A percentile compares a stretch with the other conserved stretches of the same genome.
phyloP scores from a whole-genome alignment of 2,113 vertebrate genomes.

The Oreochromis spilurus region DNA sequence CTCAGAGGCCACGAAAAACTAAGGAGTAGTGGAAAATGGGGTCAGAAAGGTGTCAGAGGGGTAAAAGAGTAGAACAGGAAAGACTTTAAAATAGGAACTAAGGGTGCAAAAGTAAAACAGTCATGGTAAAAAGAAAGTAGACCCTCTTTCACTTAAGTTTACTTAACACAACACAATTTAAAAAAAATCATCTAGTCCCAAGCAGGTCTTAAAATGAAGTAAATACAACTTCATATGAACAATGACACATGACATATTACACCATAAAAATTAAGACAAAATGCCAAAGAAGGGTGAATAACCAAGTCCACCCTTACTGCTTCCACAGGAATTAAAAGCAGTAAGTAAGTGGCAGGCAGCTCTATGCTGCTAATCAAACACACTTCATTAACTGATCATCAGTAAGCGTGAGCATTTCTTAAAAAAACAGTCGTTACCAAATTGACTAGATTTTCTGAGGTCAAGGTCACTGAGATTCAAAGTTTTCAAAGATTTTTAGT shows the following conservation, averaged over 20 bases:
- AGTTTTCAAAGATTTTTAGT: background rate
- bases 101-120: background rate
- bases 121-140: background rate
- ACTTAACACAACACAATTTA: background rate
- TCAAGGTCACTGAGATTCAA: background rate
- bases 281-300: background rate
- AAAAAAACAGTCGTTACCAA: background rate
- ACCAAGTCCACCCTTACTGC: background rate
- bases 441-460: background rate
- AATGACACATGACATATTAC: background rate
- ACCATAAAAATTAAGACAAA: background rate
- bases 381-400: background rate
- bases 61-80: background rate
- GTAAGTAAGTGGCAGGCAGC: background rate
- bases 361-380: background rate
- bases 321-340: background rate
- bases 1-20: too few relatives aligned
- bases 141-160: background rate
- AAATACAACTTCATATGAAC: background rate
- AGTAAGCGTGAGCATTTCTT: background rate
- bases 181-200: background rate
- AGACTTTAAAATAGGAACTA: background rate
- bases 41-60: background rate
- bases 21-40: background rate
- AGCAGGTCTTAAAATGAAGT: background rate